A percentile compares a stretch with the other conserved stretches of the same genome.
Conservation (phyloP, 1,140 invertebrate species). For the Hypothenemus hampei region DNA sequence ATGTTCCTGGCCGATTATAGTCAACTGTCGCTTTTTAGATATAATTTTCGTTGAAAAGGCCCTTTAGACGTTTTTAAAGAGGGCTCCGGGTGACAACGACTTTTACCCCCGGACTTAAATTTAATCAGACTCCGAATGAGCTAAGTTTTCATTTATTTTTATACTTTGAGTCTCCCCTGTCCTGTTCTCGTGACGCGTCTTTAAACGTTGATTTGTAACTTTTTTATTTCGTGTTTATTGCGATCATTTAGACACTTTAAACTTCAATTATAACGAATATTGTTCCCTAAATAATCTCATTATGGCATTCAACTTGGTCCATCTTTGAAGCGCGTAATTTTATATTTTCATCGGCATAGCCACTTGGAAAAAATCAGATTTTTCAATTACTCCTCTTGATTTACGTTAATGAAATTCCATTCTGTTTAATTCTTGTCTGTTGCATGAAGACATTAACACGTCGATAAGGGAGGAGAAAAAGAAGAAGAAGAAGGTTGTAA, state of each 20-base stretch:
- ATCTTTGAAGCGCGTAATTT: constrained; percentile 26
- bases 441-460: constrained; percentile 5
- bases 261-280: constrained; percentile 36
- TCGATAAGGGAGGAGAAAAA: neutral
- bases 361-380: too few species aligned
- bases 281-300: constrained; percentile 31
- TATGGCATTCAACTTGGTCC: constrained; percentile 17
- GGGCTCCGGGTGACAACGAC: constrained; percentile 31
- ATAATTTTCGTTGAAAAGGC: constrained; percentile 30
- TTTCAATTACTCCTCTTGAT: too few species aligned
- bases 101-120: constrained; percentile 35
- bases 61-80: constrained; percentile 37
- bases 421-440: too few species aligned
- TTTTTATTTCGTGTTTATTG: constrained; percentile 32
- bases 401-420: too few species aligned
- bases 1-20: constrained; percentile 29
- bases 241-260: constrained; percentile 32
- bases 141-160: constrained; percentile 43
- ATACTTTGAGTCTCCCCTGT: constrained; percentile 34
- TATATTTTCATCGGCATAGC: constrained; percentile 13
- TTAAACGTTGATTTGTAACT: constrained; percentile 31
- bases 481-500: constrained; percentile 2
- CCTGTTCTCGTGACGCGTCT: constrained; percentile 14
- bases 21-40: constrained; percentile 19
- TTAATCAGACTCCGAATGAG: constrained; percentile 40